Base-by-base conservation (phyloP, 2,888 invertebrate species). In the Polyommatus iphigenia region DNA sequence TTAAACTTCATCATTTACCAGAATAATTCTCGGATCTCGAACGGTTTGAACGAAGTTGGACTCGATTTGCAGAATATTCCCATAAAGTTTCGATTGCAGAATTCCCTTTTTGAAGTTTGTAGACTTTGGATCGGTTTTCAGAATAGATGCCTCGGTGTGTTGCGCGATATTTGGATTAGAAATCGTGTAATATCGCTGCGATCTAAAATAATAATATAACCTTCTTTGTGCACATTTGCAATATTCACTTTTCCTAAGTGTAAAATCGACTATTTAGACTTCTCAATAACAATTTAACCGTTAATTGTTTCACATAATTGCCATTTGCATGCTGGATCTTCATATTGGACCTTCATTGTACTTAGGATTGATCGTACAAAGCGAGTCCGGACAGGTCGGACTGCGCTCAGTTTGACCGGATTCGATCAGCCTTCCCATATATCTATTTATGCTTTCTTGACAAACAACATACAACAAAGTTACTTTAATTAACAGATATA, bases 1-100 rank as follows among this genome's bases (percentile, higher is more conserved):
- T 41, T 72, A 41, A 72, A 67, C 67, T 67, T 32, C 67, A 67
- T 67, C 72, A 41, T 72, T 72, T 72, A 72, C 36, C 20, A 13
- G 10, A 41, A 41, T 72, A n/a, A 72, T 72, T 72, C 20, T 41
- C 41, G 41, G 20, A 41, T 72, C 10, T 41, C 72, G 72, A 41
- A n/a, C 41, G 41, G 72, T 20, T 72, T 4, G 50, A 54, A 54
- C 54, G 29, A 67, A 67, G 67, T 67, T 67, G 24, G 24, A 24
- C 2, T 15, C 67, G 29, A 13, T 67, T 15, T 32, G 24, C 24
- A 67, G 67, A 67, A 67, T 67, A 67, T 67, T 32, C 62, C 62
- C 62, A 29, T 67, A 15, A 67, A 67, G 67, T 67, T 29, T 4
- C 29, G 29, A 67, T 67, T 67, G 29, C 32, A 67, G 29, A 67